Evolutionary conservation across 2,113 vertebrate species (phyloP).

Genomic region (Upupa epops): DNA sequence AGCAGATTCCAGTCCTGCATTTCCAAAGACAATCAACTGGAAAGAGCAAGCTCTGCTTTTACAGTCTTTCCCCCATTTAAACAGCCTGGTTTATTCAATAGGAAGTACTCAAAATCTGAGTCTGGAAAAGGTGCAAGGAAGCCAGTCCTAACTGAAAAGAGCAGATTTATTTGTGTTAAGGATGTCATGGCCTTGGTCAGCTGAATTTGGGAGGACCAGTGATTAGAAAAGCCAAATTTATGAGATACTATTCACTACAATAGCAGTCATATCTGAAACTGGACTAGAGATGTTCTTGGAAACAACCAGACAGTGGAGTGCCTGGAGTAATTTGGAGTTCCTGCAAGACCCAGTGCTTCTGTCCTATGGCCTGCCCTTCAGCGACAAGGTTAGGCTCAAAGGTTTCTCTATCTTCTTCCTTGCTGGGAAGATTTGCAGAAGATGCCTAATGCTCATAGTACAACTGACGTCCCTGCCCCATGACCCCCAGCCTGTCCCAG

Average conservation of each 20-base stretch:
- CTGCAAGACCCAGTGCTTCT: background rate
- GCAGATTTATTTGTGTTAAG: slow-evolving; percentile 3
- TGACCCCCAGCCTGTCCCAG: background rate
- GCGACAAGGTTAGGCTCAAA: background rate
- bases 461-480: background rate
- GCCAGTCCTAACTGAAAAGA: slow-evolving; percentile 10
- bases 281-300: background rate
- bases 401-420: background rate
- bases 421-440: background rate
- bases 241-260: background rate
- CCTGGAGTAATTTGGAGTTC: background rate
- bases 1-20: slow-evolving; percentile 17
- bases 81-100: slow-evolving; percentile 32
- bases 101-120: slow-evolving; percentile 21
- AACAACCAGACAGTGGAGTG: background rate
- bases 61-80: background rate
- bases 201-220: background rate
- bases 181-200: background rate
- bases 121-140: slow-evolving; percentile 8
- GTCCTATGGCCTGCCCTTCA: background rate
- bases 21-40: slow-evolving; percentile 50
- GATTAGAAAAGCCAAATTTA: slow-evolving; percentile 17
- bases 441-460: background rate
- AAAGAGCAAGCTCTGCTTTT: background rate
- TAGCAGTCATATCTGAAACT: background rate